These are phyloP conservation scores for Synergus japonicus DNA, from an alignment of 2,888 invertebrate species.

Conservation along the genomic window DNA sequence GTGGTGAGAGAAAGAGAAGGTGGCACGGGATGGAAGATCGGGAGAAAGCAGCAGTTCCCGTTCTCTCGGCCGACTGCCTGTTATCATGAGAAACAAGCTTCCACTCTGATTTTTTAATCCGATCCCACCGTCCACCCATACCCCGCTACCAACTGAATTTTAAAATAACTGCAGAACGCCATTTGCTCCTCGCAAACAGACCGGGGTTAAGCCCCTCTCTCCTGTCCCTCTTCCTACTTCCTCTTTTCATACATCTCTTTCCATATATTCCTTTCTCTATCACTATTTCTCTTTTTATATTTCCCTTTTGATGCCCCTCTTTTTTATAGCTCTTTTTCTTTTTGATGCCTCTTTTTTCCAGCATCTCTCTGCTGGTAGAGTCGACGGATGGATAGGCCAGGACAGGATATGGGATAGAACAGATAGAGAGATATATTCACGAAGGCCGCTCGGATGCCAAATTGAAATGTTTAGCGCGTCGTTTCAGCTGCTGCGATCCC, in stretches of 20 bases:
- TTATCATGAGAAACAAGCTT: conserved; percentile 79
- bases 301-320: conserved; percentile 53
- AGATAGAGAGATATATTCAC: conserved; percentile 41
- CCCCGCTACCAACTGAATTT: conserved; percentile 73
- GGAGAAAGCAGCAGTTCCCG: conserved; percentile 58
- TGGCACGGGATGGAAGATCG: conserved; percentile 46
- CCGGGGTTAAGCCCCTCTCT: conserved; percentile 70
- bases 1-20: conserved; percentile 33
- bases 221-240: conserved; percentile 55
- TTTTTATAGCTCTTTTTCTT: conserved; percentile 46
- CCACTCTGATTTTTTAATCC: conserved; percentile 79
- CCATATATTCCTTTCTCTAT: conserved; percentile 36
- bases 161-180: conserved; percentile 79
- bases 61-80: conserved; percentile 58
- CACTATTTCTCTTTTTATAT: conserved; percentile 52
- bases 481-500: conserved; percentile 68
- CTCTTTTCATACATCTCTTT: conserved; percentile 48
- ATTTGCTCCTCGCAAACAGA: conserved; percentile 78
- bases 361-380: conserved; percentile 37
- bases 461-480: conserved; percentile 79
- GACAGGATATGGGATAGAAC: conserved; percentile 28
- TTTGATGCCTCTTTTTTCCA: conserved; percentile 25
- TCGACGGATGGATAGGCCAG: conserved; percentile 38
- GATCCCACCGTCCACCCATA: conserved; percentile 69
- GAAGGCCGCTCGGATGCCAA: conserved; percentile 63